Evolutionary conservation across 2,888 invertebrate species (phyloP), one percentile per base, ranked within the genome.

Genomic region (Eupithecia dodoneata): DNA sequence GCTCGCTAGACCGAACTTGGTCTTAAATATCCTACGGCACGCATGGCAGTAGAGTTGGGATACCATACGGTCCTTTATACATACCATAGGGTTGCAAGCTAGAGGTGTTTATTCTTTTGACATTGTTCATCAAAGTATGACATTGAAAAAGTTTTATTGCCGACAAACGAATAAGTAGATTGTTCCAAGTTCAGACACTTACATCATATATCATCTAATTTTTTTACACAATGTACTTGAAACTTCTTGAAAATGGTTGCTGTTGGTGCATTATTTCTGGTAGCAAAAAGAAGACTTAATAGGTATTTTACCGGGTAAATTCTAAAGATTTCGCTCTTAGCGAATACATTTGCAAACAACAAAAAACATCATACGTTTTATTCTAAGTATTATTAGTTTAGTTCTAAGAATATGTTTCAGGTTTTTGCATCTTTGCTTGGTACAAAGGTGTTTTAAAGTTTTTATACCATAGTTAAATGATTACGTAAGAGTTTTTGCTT

Each of bases 291-390:
- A 30, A 2, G 9, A 12, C n/a, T 47, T 18, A 69, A 18, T 47
- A 69, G 9, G 45, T 69, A 45, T 69, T 69, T 69, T 69, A 45
- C 69, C 69, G 44, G 15, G 44, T 69, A 65, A 41, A 41, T 65
- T 65, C 41, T 65, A 2, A 41, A 41, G 65, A 65, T 65, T 41
- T 65, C 5, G 5, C 65, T 65, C 65, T 41, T 65, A 41, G 41
- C 30, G 30, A 65, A 65, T 41, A 65, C 12, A 30, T 65, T 65
- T 41, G 13, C 13, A 52, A 41, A 65, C 41, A 41, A 65, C 12
- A 65, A 65, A 65, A 65, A 59, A n/a, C 18, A 3, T 59, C 9
- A 18, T 6, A 6, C 3, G 13, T 49, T 13, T 4, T 59, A 5
- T 6, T n/a, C 5, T 18, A 18, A 18, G 18, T 55, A 55, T 55